Percentiles rank a stretch among this genome's conserved stretches.
These are phyloP conservation scores for Bombus soroeensis DNA, from an alignment of 1,140 invertebrate genomes.

Conservation along the genomic window DNA sequence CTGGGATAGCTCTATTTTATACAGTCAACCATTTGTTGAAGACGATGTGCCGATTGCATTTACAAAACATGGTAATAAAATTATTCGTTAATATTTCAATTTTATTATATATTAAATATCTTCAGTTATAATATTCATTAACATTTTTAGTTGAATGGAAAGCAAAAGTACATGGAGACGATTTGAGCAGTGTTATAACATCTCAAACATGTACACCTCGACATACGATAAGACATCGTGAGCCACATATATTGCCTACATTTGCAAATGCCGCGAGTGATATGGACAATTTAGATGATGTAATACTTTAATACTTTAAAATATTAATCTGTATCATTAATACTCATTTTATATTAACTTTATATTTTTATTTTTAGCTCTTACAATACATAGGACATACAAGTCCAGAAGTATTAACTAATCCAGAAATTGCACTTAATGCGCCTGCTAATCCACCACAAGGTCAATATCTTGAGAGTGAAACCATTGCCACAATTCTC, in stretches of 20 bases:
- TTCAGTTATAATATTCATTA: not conserved
- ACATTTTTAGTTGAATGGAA: slow-evolving; percentile 68
- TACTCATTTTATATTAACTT: not conserved
- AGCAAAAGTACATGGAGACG: slow-evolving; percentile 70
- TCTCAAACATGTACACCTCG: slow-evolving; percentile 83
- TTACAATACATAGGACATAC: slow-evolving; percentile 95
- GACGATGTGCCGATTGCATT: slow-evolving; percentile 66
- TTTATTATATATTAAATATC: not conserved
- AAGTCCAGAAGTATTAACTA: slow-evolving; percentile 94
- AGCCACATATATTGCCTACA: slow-evolving; percentile 89
- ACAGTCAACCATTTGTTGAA: slow-evolving; percentile 86
- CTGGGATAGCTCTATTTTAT: slow-evolving; percentile 97
- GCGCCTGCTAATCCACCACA: slow-evolving; percentile 88
- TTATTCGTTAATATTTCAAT: not conserved
- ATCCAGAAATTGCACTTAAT: slow-evolving; percentile 87
- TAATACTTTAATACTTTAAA: slow-evolving; percentile 81
- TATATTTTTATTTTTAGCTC: slow-evolving; percentile 84
- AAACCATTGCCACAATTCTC: slow-evolving; percentile 92
- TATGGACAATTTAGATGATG: slow-evolving; percentile 96
- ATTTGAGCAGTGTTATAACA: slow-evolving; percentile 73
- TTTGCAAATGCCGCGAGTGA: slow-evolving; percentile 92
- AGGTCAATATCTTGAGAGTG: slow-evolving; percentile 88
- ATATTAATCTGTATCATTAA: slow-evolving; percentile 2
- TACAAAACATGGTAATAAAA: slow-evolving; percentile 69
- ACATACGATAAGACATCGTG: slow-evolving; percentile 87